A percentile compares a stretch with the other conserved stretches of the same genome.
phyloP scores from a whole-genome alignment of 1,140 invertebrate species.

The Listronotus oregonensis region DNA sequence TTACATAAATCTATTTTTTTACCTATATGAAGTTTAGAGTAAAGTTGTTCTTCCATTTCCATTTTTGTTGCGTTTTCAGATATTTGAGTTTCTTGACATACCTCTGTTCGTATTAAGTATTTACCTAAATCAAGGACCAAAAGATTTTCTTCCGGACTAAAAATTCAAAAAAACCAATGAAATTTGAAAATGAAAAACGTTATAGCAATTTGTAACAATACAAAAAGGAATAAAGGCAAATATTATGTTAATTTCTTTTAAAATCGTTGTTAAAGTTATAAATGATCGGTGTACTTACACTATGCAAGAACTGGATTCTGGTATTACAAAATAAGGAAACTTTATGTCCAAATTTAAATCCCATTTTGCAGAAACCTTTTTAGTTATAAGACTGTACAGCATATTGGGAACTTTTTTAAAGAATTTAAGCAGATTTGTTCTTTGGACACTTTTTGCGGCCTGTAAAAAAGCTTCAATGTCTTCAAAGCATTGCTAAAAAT shows the following conservation, averaged over 20 bases:
- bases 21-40: constrained; percentile 73
- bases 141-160: constrained; percentile 65
- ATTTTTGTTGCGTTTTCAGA: constrained; percentile 80
- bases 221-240: too few relatives aligned
- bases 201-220: too few relatives aligned
- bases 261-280: background rate
- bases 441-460: constrained; percentile 10
- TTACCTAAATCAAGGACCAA: constrained; percentile 76
- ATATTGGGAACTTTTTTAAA: constrained; percentile 52
- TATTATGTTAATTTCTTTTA: background rate
- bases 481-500: constrained; percentile 70
- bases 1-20: background rate
- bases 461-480: constrained; percentile 75
- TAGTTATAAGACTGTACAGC: constrained; percentile 45
- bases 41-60: constrained; percentile 81
- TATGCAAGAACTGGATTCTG: constrained; percentile 75
- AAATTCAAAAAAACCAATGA: too few relatives aligned
- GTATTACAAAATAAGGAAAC: constrained; percentile 78
- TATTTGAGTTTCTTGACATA: constrained; percentile 70
- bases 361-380: constrained; percentile 62
- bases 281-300: constrained; percentile 62
- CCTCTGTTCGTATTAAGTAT: constrained; percentile 72
- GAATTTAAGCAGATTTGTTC: constrained; percentile 53
- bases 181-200: too few relatives aligned
- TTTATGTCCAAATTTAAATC: constrained; percentile 77